phyloP scores from a whole-genome alignment of 1,140 invertebrate species.

The Episyrphus balteatus region DNA sequence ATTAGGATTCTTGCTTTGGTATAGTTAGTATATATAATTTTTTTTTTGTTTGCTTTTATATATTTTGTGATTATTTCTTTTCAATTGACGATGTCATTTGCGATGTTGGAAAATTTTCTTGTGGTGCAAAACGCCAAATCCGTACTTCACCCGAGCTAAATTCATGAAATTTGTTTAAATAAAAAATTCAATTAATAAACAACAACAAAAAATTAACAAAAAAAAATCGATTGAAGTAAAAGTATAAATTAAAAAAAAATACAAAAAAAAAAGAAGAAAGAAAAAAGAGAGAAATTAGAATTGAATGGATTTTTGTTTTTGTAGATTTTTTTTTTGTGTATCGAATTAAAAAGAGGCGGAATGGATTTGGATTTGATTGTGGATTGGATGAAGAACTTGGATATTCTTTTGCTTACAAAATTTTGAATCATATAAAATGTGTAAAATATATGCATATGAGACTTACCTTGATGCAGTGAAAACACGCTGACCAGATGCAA shows the following conservation, averaged over 20 bases:
- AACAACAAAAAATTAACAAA: background rate
- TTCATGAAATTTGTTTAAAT: background rate
- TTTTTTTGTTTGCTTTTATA: background rate
- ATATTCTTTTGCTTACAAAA: background rate
- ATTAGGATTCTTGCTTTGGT: background rate
- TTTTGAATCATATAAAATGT: background rate
- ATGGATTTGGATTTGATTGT: background rate
- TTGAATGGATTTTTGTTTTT: background rate
- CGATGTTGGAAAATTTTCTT: background rate
- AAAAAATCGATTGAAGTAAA: background rate
- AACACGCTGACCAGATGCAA: conserved; percentile 57
- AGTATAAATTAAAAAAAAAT: background rate
- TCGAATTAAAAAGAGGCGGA: background rate
- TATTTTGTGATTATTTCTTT: background rate
- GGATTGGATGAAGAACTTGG: background rate
- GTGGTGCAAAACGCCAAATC: conserved; percentile 18
- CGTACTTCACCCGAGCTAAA: conserved; percentile 24
- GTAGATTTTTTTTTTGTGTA: background rate
- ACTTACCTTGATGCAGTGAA: conserved; percentile 68
- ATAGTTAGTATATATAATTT: background rate
- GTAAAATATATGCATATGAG: background rate
- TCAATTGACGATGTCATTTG: background rate
- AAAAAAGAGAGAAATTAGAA: background rate
- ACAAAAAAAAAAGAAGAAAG: background rate
- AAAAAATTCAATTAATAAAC: background rate